Evolutionary conservation across 2,797 vertebrate species (phyloP), one percentile per base, ranked within the genome.

Genomic region (Denticeps clupeoides): DNA sequence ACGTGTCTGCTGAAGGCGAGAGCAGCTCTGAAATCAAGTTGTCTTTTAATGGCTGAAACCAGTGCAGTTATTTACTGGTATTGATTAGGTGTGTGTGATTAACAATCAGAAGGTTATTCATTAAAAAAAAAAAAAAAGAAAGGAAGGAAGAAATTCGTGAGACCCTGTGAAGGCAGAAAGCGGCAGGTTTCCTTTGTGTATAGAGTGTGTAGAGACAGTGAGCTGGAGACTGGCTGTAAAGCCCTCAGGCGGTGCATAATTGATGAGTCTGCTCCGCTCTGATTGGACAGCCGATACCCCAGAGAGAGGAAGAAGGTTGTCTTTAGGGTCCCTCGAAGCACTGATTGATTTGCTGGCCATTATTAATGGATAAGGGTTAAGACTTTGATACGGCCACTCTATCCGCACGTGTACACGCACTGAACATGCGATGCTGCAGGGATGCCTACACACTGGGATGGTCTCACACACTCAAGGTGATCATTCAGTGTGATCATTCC

Each of bases 301-400:
- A 40, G 71, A 67, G 58, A 26, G 65, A 51, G 56, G 66, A 69
- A 47, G 23, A 65, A 37, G 46, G 33, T 53, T 45, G 48, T 25
- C 55, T 72, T 60, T 45, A 45, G 53, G 55, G 58, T 63, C 56
- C 60, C 67, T 45, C 18, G 62, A 67, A 62, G 63, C 33, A 46
- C 60, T 69, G 68, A 78, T 71, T 72, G 78, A 80, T 75, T 75
- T 70, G 66, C 65, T 54, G 23, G 60, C 46, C 40, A 70, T 79
- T 74, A 79, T 47, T 69, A 68, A 75, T 65, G 47, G 1, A 78
- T 66, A 67, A 71, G 62, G 60, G 64, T 55, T 74, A 74, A 67
- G 46, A 70, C 56, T 70, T 68, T 63, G 66, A 77, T 74, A 61
- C 24, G 68, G 53, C 52, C 62, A 9, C 25, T 35, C 33, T 28